Percentiles rank a stretch among this genome's conserved stretches.
Evolutionary conservation across 2,797 vertebrate species (phyloP).

Genomic region (Anabas testudineus): DNA sequence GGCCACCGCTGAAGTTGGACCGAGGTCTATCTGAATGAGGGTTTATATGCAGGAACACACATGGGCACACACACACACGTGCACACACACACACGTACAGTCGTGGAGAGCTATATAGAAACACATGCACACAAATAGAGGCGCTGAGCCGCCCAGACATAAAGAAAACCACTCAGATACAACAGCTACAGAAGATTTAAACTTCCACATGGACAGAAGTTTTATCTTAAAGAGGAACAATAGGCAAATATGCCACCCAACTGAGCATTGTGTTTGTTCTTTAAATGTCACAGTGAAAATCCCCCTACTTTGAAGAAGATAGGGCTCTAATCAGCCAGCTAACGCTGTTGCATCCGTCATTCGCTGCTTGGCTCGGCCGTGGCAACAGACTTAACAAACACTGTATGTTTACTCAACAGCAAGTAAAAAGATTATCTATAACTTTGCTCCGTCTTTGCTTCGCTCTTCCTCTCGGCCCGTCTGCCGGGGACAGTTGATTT

Average conservation of each 20-base stretch:
- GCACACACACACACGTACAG: slow-evolving; percentile 26
- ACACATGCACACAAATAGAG: slow-evolving; percentile 35
- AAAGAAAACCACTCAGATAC: slow-evolving; percentile 54
- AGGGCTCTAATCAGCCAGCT: slow-evolving; percentile 76
- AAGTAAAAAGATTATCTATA: slow-evolving; percentile 70
- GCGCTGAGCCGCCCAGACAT: slow-evolving; percentile 52
- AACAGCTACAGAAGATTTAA: slow-evolving; percentile 77
- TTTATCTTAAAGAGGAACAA: slow-evolving; percentile 84
- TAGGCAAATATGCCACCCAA: slow-evolving; percentile 83
- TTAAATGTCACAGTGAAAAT: slow-evolving; percentile 88
- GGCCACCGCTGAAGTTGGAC: slow-evolving; percentile 81
- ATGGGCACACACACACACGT: slow-evolving; percentile 47
- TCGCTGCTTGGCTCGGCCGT: slow-evolving; percentile 63
- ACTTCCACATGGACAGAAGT: slow-evolving; percentile 81
- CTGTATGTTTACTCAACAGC: slow-evolving; percentile 68
- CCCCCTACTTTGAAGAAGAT: slow-evolving; percentile 78
- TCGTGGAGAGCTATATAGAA: slow-evolving; percentile 45
- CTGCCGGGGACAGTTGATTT: slow-evolving; percentile 31
- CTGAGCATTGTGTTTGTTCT: slow-evolving; percentile 83
- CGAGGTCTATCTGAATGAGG: slow-evolving; percentile 70
- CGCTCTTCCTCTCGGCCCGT: slow-evolving; percentile 35
- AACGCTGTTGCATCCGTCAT: slow-evolving; percentile 63
- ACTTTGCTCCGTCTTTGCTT: slow-evolving; percentile 52
- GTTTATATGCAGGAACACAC: slow-evolving; percentile 71
- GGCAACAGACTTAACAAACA: slow-evolving; percentile 74